A percentile compares a stretch with the other conserved stretches of the same genome.
These are phyloP conservation scores for Phthorimaea operculella DNA, from an alignment of 1,140 invertebrate species.

Conservation along the genomic window DNA sequence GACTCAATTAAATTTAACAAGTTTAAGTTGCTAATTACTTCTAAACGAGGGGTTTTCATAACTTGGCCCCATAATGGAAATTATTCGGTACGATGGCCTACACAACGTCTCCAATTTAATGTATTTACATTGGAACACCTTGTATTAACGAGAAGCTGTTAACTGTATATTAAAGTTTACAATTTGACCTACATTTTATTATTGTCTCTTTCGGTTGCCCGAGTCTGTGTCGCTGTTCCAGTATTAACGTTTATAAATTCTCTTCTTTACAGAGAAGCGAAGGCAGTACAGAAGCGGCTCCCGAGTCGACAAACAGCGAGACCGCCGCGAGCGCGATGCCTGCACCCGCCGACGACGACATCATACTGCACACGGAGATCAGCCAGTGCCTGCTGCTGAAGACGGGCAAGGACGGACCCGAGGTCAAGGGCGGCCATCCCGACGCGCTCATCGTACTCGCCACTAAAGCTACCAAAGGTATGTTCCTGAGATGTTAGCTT, in stretches of 20 bases:
- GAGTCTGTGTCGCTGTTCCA: no score
- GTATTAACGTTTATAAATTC: neutral
- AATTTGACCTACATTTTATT: no score
- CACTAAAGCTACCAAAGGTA: slow-evolving; percentile 89
- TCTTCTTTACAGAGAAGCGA: slow-evolving; percentile 35
- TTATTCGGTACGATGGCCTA: no score
- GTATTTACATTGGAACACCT: no score
- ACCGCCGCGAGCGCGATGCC: neutral
- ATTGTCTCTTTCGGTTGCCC: no score
- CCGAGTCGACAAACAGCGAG: slow-evolving; percentile 15
- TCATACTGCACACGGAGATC: slow-evolving; percentile 79
- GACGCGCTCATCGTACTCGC: slow-evolving; percentile 94
- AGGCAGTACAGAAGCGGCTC: slow-evolving; percentile 28
- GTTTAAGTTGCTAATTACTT: no score
- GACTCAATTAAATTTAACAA: no score
- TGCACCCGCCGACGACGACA: slow-evolving; percentile 37
- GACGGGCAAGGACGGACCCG: slow-evolving; percentile 83
- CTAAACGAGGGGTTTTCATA: no score
- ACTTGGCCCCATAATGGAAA: no score
- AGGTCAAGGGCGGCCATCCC: slow-evolving; percentile 88
- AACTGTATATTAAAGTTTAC: no score
- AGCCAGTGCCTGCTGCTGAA: slow-evolving; percentile 80
- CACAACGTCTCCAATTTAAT: no score
- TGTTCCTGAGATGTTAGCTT: neutral
- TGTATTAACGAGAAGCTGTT: no score